Conservation (phyloP, 1,140 invertebrate genomes). For the Copidosoma floridanum region DNA sequence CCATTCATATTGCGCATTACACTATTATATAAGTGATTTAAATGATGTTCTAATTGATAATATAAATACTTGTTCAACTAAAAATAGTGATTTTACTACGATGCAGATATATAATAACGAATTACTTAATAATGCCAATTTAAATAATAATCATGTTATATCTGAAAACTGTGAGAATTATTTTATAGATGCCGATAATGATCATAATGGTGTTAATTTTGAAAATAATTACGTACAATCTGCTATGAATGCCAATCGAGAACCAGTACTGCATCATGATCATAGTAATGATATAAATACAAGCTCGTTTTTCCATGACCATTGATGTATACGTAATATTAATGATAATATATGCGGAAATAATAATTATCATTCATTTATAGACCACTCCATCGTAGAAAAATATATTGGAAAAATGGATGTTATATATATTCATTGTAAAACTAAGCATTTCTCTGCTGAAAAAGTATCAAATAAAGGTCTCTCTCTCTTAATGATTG, state of each 20-base stretch:
- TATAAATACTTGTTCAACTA: no score
- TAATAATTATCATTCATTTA: background rate
- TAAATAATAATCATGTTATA: no score
- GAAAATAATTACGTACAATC: background rate
- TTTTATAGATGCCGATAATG: no score
- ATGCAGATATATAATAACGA: no score
- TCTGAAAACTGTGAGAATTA: no score
- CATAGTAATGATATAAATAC: background rate
- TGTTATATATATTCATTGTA: constrained; percentile 1
- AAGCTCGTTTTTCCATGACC: no score
- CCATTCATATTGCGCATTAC: no score
- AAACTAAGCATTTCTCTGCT: constrained; percentile 1
- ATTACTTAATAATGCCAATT: no score
- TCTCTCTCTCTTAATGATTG: constrained; percentile 3
- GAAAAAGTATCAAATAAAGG: constrained; percentile 15
- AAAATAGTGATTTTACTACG: no score
- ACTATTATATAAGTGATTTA: no score
- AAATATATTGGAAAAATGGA: constrained; percentile 4
- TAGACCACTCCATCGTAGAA: background rate
- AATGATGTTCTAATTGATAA: no score
- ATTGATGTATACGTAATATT: background rate
- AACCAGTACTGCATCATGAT: background rate
- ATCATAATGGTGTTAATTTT: background rate
- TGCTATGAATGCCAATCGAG: background rate
- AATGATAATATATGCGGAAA: background rate